Evolutionary conservation across 23 tunicate genomes (phyloP), one percentile per base, ranked within the genome.

Genomic region (Halocynthia roretzi): DNA sequence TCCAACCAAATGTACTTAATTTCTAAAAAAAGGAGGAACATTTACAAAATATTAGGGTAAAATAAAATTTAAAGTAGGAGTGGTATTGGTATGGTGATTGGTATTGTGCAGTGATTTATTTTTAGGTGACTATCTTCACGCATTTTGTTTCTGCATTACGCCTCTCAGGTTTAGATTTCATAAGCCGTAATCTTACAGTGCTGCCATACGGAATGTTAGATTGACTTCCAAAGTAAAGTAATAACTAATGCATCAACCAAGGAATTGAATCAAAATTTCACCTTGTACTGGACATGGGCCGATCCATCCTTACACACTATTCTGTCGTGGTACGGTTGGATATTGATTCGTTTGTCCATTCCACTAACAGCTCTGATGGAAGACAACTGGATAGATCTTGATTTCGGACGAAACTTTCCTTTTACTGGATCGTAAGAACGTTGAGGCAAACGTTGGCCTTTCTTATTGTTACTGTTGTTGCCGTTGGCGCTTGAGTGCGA

Each of bases 381-480:
- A 14, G 98, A 85, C 18, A 92, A 56, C 70, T 92, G 98, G 23
- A 92, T 85, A 7, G 78, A 74, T 53, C 78, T 40, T 12, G 18
- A 21, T 14, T 53, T 10, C 14, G 55, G n/a, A 19, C 62, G 64
- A 6, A 74, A 54, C 0, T 54, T 71, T 10, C 22, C 9, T 22
- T 74, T 74, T 74, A 12, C 56, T 1, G 52, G 0, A 56, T 52
- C 60, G 50, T 5, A 52, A n/a, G 50, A 21, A 0, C 22, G 18
- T n/a, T 52, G 56, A 0, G 2, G 50, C n/a, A 62, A 53, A 7
- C 63, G 56, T 10, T 21, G 31, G 49, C 62, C 56, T 56, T 74
- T 74, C 20, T 7, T 22, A 52, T 81, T 81, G 21, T 67, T 81
- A 51, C 61, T 54, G 64, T 81, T 56, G 78, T 56, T 81, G 8